phyloP scores from a whole-genome alignment of 2,888 invertebrate species.

The Palloptera scutellata region DNA sequence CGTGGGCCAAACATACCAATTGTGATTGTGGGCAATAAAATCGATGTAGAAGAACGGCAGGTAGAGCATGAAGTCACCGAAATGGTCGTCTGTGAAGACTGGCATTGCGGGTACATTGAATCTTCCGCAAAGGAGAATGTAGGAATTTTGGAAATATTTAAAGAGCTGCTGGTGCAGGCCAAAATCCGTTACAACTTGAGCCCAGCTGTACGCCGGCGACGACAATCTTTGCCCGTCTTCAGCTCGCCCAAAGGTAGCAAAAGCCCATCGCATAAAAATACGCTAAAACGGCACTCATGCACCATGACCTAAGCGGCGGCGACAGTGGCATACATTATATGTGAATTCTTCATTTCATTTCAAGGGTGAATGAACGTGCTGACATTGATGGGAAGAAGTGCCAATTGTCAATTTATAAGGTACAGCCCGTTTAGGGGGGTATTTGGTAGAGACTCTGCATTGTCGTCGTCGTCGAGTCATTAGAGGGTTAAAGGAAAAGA shows the following conservation, averaged over 20 bases:
- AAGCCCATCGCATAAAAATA: slow-evolving; percentile 45
- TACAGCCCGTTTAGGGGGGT: too few species aligned
- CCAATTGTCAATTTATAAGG: too few species aligned
- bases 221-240: slow-evolving; percentile 63
- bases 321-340: background rate
- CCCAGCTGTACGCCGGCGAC: slow-evolving; percentile 64
- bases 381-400: too few species aligned
- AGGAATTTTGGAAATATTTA: slow-evolving; percentile 66
- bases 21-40: slow-evolving; percentile 77
- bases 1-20: slow-evolving; percentile 69
- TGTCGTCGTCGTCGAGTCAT: too few species aligned
- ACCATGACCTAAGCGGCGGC: slow-evolving; percentile 45
- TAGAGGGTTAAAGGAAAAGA: background rate
- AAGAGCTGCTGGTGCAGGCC: slow-evolving; percentile 66
- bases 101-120: slow-evolving; percentile 67
- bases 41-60: slow-evolving; percentile 66
- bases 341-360: too few species aligned
- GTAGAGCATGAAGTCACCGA: slow-evolving; percentile 62
- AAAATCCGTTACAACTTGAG: slow-evolving; percentile 65
- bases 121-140: slow-evolving; percentile 67
- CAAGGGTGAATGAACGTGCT: too few species aligned
- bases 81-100: slow-evolving; percentile 64
- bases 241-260: slow-evolving; percentile 43
- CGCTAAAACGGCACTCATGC: slow-evolving; percentile 50
- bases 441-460: too few species aligned